Conservation (phyloP, 2,113 vertebrate species). For the Chrysemys picta region DNA sequence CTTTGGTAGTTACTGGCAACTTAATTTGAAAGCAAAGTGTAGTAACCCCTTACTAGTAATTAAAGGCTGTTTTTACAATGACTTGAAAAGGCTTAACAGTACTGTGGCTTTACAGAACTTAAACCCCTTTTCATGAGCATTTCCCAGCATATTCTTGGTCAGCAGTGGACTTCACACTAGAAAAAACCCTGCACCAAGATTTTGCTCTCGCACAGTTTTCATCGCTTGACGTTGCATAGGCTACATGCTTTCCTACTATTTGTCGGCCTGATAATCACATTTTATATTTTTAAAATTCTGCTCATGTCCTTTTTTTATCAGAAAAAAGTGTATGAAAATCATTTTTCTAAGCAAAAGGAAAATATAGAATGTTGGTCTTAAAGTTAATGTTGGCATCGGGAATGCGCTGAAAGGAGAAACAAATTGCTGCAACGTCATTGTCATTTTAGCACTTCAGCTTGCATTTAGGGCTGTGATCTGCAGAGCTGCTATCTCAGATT, state of each 20-base stretch:
- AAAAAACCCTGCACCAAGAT: not conserved
- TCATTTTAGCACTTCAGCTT: not conserved
- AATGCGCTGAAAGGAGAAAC: not conserved
- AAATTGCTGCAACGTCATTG: not conserved
- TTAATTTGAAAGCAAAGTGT: slow-evolving; percentile 61
- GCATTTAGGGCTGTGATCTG: not conserved
- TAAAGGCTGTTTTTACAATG: slow-evolving; percentile 41
- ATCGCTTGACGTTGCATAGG: not conserved
- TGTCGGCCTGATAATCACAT: not conserved
- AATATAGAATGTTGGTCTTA: not conserved
- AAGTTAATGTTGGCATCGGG: not conserved
- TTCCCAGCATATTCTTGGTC: slow-evolving; percentile 10
- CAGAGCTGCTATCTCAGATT: not conserved
- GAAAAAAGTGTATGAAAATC: not conserved
- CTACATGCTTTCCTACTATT: not conserved
- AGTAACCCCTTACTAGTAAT: slow-evolving; percentile 70
- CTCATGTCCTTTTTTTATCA: not conserved
- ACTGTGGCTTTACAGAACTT: not conserved
- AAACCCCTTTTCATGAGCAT: not conserved
- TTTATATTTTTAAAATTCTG: not conserved
- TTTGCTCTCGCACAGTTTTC: not conserved
- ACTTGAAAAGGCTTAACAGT: not conserved
- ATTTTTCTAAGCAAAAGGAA: not conserved
- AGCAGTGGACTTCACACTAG: not conserved
- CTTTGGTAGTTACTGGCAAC: slow-evolving; percentile 76